Base-by-base conservation (phyloP, 2,113 vertebrate genomes). In the Triplophysa rosa region DNA sequence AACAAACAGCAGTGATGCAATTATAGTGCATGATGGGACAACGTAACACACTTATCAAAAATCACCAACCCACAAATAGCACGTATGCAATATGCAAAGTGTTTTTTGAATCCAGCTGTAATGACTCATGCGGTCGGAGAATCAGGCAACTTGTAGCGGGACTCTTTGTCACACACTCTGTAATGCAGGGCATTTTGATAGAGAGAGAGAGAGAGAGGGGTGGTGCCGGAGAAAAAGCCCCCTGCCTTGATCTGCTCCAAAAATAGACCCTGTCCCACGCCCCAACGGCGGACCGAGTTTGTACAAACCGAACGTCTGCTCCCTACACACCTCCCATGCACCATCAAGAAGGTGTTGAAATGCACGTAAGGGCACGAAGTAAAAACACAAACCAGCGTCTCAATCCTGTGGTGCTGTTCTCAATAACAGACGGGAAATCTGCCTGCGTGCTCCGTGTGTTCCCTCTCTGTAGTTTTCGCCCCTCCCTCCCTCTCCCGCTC, bases 201-300 rank as follows among this genome's bases (percentile, higher is more conserved):
- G 29, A 65, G 10, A 13, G 45, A 49, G 2, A 8, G 0, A 37
- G 33, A 8, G 33, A 37, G 33, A 33, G 33, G 5, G 33, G 8
- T 68, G 69, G 52, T 67, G 66, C 9, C 24, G 59, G 67, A 66
- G 42, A 21, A 40, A 63, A 21, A 21, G 37, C 67, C 66, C 70
- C 88, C 78, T 56, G 87, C 87, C 88, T 87, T 91, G 89, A 87
- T 89, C 86, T 88, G 87, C 88, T 92, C 91, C 91, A 91, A 90
- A 93, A 94, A 95, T 94, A 94, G 91, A 85, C 89, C 77, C 83
- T 16, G 79, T 86, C 87, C 87, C 77, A 79, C 61, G 40, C 67
- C 67, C 54, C 24, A 77, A 83, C 85, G 81, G 88, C 91, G 92
- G 91, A 80, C 62, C 67, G 17, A 82, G n/a, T 76, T 78, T 77